These are phyloP conservation scores for Catagonus wagneri DNA, from an alignment of 2,113 vertebrate genomes.

Conservation along the genomic window DNA sequence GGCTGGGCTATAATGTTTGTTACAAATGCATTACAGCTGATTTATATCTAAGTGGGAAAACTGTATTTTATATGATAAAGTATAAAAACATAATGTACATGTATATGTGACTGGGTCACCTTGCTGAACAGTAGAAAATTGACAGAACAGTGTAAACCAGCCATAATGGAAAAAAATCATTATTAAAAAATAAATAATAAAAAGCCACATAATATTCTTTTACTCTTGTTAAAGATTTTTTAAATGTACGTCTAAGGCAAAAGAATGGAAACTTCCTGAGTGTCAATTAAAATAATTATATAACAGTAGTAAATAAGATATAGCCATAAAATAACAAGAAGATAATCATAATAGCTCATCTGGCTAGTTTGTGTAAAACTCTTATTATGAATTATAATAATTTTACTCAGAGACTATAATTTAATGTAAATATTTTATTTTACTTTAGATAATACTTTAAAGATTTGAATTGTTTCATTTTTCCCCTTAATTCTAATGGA, in stretches of 20 bases:
- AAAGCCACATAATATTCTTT: neutral
- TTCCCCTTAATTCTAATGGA: conserved; percentile 15
- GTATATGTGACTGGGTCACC: no score
- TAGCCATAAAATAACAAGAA: conserved; percentile 19
- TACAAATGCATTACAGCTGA: conserved; percentile 48
- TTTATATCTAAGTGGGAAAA: conserved; percentile 32
- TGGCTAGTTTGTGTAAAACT: neutral
- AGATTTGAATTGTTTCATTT: neutral
- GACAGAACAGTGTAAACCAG: no score
- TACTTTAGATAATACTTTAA: conserved; percentile 16
- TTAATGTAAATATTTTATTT: neutral
- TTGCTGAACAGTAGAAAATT: no score
- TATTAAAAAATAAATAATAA: no score
- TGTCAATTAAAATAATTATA: conserved; percentile 44
- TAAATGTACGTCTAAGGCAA: neutral
- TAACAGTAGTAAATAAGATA: conserved; percentile 11
- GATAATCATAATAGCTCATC: conserved; percentile 35
- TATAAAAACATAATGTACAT: neutral
- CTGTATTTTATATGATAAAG: conserved; percentile 23
- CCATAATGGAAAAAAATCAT: no score
- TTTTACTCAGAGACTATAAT: conserved; percentile 36
- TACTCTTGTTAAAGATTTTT: neutral
- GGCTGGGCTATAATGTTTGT: neutral
- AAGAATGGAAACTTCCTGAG: neutral
- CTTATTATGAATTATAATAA: neutral